These are phyloP conservation scores for Pelagia noctiluca DNA, from an alignment of 30 jellyfish, hydroid and myxozoan genomes.

Conservation along the genomic window DNA sequence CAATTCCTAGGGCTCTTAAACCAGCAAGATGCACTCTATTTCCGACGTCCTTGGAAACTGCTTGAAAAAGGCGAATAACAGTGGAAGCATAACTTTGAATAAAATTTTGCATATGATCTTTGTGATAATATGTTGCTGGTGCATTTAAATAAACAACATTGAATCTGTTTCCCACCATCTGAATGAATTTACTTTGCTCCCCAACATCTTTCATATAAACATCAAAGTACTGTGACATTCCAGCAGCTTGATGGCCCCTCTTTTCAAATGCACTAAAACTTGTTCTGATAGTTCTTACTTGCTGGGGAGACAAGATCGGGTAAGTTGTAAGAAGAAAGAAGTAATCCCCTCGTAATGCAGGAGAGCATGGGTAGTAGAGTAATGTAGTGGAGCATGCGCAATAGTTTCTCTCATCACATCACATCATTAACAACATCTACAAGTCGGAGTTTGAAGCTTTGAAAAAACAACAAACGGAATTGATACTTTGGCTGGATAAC, in stretches of 20 bases:
- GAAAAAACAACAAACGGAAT: no score
- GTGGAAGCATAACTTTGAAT: not conserved
- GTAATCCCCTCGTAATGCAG: no score
- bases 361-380: no score
- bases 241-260: slow-evolving; percentile 7
- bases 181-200: not conserved
- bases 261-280: not conserved
- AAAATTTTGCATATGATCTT: not conserved
- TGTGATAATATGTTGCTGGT: slow-evolving; percentile 3
- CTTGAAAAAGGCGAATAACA: slow-evolving; percentile 1
- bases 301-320: no score
- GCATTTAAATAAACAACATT: not conserved
- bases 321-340: no score
- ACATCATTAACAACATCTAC: no score
- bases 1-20: slow-evolving; percentile 13
- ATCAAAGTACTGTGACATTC: not conserved
- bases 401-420: no score
- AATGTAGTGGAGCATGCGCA: no score
- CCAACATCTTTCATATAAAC: not conserved
- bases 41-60: slow-evolving; percentile 10
- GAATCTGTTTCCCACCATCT: slow-evolving; percentile 3
- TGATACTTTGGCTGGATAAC: no score
- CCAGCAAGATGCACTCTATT: slow-evolving; percentile 22
- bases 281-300: no score
- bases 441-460: no score